These are phyloP conservation scores for Dendrophyllia cribrosa DNA, from an alignment of 64 coral and sea anemone species.

Conservation along the genomic window DNA sequence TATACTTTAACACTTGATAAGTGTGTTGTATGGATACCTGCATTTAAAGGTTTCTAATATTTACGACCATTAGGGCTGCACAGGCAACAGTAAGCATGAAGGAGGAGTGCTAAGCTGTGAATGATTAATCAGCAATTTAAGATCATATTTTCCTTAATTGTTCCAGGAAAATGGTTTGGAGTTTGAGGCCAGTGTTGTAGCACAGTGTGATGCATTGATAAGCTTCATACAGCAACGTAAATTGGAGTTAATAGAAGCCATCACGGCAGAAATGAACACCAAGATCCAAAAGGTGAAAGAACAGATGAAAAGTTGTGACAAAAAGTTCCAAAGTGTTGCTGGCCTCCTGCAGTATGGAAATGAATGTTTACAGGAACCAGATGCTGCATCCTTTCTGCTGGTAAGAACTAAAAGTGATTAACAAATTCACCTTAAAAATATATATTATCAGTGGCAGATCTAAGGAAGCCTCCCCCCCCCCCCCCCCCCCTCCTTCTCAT, in stretches of 20 bases:
- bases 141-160: background rate
- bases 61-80: background rate
- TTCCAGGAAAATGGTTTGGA: conserved; percentile 95
- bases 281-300: conserved; percentile 85
- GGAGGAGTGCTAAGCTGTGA: background rate
- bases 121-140: background rate
- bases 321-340: conserved; percentile 55
- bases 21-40: too few species aligned
- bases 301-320: conserved; percentile 80
- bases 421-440: background rate
- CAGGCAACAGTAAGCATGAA: background rate
- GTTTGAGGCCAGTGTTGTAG: conserved; percentile 98
- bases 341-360: conserved; percentile 76
- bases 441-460: too few species aligned
- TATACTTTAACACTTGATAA: background rate
- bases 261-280: conserved; percentile 74
- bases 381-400: conserved; percentile 93
- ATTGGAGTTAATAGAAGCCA: conserved; percentile 80
- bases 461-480: too few species aligned
- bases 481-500: too few species aligned
- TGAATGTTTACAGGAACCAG: conserved; percentile 85
- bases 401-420: conserved; percentile 44
- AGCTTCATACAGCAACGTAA: conserved; percentile 84
- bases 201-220: conserved; percentile 94
- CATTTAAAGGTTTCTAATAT: too few species aligned